phyloP scores from a whole-genome alignment of 35 echinoderm and acorn worm species.

The Ophiothrix spiculata region DNA sequence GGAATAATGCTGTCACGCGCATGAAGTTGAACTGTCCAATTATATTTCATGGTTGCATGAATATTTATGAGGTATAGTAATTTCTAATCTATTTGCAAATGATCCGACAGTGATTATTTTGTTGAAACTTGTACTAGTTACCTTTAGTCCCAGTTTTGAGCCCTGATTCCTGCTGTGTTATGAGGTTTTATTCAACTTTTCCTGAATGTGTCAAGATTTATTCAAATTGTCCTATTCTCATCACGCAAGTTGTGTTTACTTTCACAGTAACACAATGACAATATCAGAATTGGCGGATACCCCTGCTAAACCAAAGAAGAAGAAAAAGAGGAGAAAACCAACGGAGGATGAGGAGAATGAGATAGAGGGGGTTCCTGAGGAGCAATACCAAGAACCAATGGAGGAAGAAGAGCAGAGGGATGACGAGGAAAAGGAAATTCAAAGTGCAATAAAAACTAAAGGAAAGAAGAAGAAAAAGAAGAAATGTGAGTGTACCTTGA shows the following conservation, averaged over 20 bases:
- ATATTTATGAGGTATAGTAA: too few relatives aligned
- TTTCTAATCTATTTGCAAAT: too few relatives aligned
- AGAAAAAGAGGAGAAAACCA: constrained; percentile 53
- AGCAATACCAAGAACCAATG: constrained; percentile 1
- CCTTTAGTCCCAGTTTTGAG: too few relatives aligned
- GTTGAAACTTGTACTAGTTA: too few relatives aligned
- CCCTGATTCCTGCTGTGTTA: too few relatives aligned
- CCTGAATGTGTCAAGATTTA: neutral
- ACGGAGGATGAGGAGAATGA: constrained; percentile 34
- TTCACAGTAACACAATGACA: constrained; percentile 52
- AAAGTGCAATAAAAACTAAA: constrained; percentile 28
- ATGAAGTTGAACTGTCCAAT: too few relatives aligned
- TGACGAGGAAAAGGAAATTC: constrained; percentile 45
- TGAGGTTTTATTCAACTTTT: too few relatives aligned
- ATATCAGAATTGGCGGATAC: constrained; percentile 70
- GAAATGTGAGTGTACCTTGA: too few relatives aligned
- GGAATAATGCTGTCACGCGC: too few relatives aligned
- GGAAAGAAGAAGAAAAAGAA: constrained; percentile 87
- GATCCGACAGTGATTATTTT: too few relatives aligned
- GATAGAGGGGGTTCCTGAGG: constrained; percentile 23
- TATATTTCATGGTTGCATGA: too few relatives aligned
- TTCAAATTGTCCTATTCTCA: neutral
- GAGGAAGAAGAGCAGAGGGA: constrained; percentile 34
- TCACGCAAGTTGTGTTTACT: neutral
- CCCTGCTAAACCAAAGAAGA: constrained; percentile 57